A percentile compares a stretch with the other conserved stretches of the same genome.
phyloP scores from a whole-genome alignment of 1,140 invertebrate genomes.

The Hylaeus anthracinus region DNA sequence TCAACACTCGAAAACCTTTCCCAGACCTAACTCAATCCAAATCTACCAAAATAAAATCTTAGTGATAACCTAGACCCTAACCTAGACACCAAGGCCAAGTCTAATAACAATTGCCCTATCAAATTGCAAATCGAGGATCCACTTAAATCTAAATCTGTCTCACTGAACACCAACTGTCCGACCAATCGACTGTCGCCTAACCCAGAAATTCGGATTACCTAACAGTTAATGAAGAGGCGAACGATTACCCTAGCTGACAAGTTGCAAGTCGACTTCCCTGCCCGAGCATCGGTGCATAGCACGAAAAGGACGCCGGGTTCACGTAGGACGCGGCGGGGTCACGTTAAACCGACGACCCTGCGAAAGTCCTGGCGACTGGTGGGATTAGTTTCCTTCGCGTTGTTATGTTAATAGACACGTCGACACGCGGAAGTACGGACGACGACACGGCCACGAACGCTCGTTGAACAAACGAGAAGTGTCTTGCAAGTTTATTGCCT shows the following conservation, averaged over 20 bases:
- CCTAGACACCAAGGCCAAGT: too few relatives aligned
- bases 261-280: background rate
- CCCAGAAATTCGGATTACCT: background rate
- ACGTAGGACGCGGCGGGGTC: constrained; percentile 61
- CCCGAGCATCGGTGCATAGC: background rate
- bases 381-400: constrained; percentile 69
- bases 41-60: too few relatives aligned
- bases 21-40: too few relatives aligned
- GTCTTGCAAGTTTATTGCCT: constrained; percentile 52
- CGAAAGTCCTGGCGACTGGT: constrained; percentile 57
- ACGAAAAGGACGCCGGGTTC: background rate
- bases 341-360: constrained; percentile 19
- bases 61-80: too few relatives aligned
- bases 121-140: too few relatives aligned
- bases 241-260: background rate
- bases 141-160: too few relatives aligned
- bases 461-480: constrained; percentile 53
- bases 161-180: too few relatives aligned
- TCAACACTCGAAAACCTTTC: too few relatives aligned
- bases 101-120: too few relatives aligned
- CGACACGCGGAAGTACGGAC: constrained; percentile 67
- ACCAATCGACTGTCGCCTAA: too few relatives aligned
- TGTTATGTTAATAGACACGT: constrained; percentile 72
- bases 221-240: background rate
- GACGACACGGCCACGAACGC: constrained; percentile 42